Percentiles rank a stretch among this genome's conserved stretches.
Conservation (phyloP, 2,113 vertebrate genomes). For the Grammomys dolichurus region DNA sequence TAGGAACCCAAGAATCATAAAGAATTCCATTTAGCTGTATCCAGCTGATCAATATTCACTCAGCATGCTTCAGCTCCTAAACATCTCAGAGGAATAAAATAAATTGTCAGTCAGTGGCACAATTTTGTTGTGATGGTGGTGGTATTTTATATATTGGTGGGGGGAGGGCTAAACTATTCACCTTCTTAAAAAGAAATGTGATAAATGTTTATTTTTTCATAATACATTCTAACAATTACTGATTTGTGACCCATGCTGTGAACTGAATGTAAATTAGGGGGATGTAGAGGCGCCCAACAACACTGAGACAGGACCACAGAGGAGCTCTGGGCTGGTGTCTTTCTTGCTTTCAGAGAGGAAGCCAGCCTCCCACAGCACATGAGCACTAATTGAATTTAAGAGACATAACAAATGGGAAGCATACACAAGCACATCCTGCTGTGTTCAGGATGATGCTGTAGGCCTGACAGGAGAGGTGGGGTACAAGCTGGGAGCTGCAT, state of each 20-base stretch:
- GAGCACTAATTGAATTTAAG: constrained; percentile 85
- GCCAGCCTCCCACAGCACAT: constrained; percentile 68
- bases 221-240: constrained; percentile 83
- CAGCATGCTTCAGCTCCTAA: constrained; percentile 78
- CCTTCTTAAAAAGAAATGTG: constrained; percentile 86
- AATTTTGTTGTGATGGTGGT: constrained; percentile 79
- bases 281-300: constrained; percentile 54
- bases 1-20: constrained; percentile 82
- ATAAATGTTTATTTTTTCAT: constrained; percentile 88
- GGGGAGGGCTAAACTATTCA: constrained; percentile 83
- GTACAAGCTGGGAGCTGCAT: constrained; percentile 43
- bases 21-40: constrained; percentile 86
- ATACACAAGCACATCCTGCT: constrained; percentile 58
- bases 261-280: constrained; percentile 81
- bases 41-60: constrained; percentile 87
- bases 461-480: not conserved
- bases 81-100: constrained; percentile 83
- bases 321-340: constrained; percentile 56
- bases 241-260: constrained; percentile 79
- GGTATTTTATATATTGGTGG: constrained; percentile 71
- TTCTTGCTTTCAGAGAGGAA: constrained; percentile 61
- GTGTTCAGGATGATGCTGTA: constrained; percentile 4
- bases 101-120: constrained; percentile 85
- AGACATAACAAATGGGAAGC: constrained; percentile 71
- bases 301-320: constrained; percentile 20